These are phyloP conservation scores for Chymomyza amoena DNA, from an alignment of 2,888 invertebrate species.

Conservation along the genomic window DNA sequence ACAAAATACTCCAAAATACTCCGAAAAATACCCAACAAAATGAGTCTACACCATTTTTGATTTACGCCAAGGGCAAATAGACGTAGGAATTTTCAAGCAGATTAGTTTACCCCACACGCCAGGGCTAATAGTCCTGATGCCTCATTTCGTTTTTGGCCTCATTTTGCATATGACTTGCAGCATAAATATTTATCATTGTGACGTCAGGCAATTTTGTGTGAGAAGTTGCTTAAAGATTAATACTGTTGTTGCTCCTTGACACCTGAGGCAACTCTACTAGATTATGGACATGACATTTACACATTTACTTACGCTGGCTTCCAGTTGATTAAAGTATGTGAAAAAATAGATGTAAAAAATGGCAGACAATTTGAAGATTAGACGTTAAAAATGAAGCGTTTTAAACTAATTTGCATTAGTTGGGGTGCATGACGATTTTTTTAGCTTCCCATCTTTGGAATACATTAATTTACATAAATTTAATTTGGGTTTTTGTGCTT, in stretches of 20 bases:
- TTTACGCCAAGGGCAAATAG: constrained; percentile 43
- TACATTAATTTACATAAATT: not conserved
- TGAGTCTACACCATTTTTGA: constrained; percentile 40
- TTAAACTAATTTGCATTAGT: not conserved
- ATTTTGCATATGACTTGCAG: constrained; percentile 56
- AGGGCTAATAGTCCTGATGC: not conserved
- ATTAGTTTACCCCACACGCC: not conserved
- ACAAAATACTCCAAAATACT: not conserved
- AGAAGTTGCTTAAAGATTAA: constrained; percentile 60
- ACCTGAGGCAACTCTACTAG: not conserved
- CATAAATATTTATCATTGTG: constrained; percentile 62
- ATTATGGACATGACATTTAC: not conserved
- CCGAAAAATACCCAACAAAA: not conserved
- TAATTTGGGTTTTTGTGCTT: not conserved
- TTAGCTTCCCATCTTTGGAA: not conserved
- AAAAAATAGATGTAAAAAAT: not conserved
- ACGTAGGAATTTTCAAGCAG: not conserved
- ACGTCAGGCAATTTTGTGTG: constrained; percentile 48
- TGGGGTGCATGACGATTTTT: not conserved
- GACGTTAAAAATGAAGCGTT: not conserved
- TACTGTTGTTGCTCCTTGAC: constrained; percentile 54
- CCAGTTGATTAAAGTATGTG: not conserved
- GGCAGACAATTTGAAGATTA: not conserved
- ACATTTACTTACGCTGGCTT: not conserved
- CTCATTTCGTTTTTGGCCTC: constrained; percentile 22